A percentile compares a stretch with the other conserved stretches of the same genome.
phyloP scores from a whole-genome alignment of 2,797 vertebrate genomes.

The Simalia tracyae region DNA sequence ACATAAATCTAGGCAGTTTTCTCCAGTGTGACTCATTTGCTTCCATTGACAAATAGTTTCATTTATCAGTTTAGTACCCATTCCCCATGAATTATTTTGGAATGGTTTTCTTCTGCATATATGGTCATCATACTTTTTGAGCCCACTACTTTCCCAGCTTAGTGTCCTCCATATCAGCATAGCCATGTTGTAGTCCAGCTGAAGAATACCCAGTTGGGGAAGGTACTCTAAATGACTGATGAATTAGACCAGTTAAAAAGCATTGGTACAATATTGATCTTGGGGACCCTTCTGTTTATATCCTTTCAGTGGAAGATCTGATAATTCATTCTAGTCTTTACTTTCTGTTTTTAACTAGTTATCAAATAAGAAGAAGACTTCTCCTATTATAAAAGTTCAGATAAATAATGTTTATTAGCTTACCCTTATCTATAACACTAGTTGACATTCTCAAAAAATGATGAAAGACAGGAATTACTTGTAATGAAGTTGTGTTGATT shows the following conservation, averaged over 20 bases:
- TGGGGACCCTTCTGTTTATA: background rate
- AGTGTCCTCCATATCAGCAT: background rate
- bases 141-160: background rate
- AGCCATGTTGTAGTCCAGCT: background rate
- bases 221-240: background rate
- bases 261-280: background rate
- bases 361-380: background rate
- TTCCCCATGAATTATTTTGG: background rate
- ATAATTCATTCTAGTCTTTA: background rate
- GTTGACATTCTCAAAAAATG: background rate
- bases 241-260: background rate
- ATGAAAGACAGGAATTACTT: background rate
- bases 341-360: background rate
- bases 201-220: background rate
- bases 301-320: background rate
- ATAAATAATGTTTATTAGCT: background rate
- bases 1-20: background rate
- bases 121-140: background rate
- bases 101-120: background rate
- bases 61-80: background rate
- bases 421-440: background rate
- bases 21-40: background rate
- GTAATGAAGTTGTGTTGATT: background rate
- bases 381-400: background rate
- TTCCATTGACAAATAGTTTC: background rate